These are phyloP conservation scores for Drosophila diplacantha DNA, from an alignment of 2,888 invertebrate genomes.

Conservation along the genomic window DNA sequence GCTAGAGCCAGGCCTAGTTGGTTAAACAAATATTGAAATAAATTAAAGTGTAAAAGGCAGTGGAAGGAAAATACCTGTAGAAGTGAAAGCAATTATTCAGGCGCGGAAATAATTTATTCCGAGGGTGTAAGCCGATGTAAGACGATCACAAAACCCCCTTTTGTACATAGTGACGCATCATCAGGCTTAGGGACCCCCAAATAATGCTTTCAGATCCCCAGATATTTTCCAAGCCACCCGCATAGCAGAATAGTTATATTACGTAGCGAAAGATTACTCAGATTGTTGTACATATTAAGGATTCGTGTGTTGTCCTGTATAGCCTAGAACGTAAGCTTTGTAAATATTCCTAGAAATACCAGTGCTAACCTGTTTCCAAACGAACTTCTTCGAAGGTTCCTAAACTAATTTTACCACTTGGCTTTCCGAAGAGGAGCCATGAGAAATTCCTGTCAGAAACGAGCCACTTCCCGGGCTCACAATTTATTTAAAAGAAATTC, in stretches of 20 bases:
- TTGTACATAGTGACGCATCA: constrained; percentile 5
- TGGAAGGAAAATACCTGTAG: background rate
- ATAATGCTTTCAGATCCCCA: background rate
- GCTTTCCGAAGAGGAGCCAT: constrained; percentile 1
- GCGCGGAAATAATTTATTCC: background rate
- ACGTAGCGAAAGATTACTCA: constrained; percentile 33
- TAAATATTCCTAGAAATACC: constrained; percentile 42
- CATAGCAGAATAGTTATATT: constrained; percentile 12
- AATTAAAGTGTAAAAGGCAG: background rate
- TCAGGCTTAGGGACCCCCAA: background rate
- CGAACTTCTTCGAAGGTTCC: constrained; percentile 34
- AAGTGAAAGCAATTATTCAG: background rate
- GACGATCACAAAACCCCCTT: background rate
- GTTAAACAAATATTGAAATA: constrained; percentile 24
- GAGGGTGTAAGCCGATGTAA: background rate
- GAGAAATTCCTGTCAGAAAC: constrained; percentile 31
- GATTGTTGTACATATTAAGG: constrained; percentile 33
- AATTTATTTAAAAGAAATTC: constrained; percentile 37
- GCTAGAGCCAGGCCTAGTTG: constrained; percentile 31
- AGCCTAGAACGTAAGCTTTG: constrained; percentile 48
- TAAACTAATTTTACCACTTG: constrained; percentile 16
- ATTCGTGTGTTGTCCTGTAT: constrained; percentile 31
- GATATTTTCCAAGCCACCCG: too few relatives aligned
- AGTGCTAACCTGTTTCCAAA: constrained; percentile 12
- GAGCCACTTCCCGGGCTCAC: constrained; percentile 28